Evolutionary conservation across 2,888 invertebrate species (phyloP), one percentile per base, ranked within the genome.

Genomic region (Apotomis turbidana): DNA sequence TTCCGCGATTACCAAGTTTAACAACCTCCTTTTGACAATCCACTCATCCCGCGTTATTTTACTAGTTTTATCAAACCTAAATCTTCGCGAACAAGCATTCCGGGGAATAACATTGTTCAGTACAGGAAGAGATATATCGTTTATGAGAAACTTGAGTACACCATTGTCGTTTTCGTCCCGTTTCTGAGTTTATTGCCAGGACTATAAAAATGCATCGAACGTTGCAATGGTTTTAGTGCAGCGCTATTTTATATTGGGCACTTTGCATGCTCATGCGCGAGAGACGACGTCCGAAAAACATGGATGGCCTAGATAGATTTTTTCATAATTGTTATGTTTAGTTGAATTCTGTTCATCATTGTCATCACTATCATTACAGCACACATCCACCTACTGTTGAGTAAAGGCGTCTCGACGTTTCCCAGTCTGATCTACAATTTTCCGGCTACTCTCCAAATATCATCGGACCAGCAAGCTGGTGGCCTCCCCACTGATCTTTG

Each of bases 171-270:
- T 87, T 85, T 84, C 85, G 86, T 85, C 75, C 80, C 78, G 77
- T 79, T 75, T 74, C 78, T 64, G 81, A 79, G 85, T 91, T 92
- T 91, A 91, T 90, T 84, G 87, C 87, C 75, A 59, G 68, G 80
- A 80, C 87, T 82, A 90, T 91, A 92, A 92, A 91, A 91, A 90
- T 90, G 90, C 90, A 91, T 90, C 87, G 90, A 89, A 89, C 84
- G 83, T 75, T 83, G 87, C 87, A 85, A 83, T 81, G 81, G 81
- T 83, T 84, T 83, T 79, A 81, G 79, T 79, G 46, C 72, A 44
- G 58, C 51, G 62, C 61, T 55, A 67, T 72, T 72, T 72, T 72
- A 72, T 72, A 68, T 63, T 27, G 58, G 58, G 68, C 58, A 63
- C 68, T 72, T 63, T 72, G 68, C 68, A 63, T 68, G 46, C 57